Percentiles rank a stretch among this genome's conserved stretches.
Conservation (phyloP, 2,113 vertebrate species). For the Diadophis punctatus region DNA sequence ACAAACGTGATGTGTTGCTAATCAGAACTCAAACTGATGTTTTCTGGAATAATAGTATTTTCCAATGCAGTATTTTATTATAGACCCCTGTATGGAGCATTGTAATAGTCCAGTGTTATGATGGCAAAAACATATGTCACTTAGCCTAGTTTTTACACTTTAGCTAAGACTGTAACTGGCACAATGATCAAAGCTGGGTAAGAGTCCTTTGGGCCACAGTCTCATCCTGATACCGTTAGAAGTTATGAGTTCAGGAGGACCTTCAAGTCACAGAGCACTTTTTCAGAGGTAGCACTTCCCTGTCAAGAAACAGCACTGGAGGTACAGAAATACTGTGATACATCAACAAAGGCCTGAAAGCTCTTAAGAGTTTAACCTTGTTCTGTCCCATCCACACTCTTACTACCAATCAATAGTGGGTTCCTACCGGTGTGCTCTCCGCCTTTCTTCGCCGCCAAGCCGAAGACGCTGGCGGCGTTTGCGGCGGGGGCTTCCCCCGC, state of each 20-base stretch:
- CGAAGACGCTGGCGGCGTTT: too few relatives aligned
- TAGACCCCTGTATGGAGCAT: neutral
- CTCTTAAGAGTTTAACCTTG: neutral
- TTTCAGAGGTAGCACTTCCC: neutral
- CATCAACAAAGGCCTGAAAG: neutral
- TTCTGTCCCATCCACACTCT: neutral
- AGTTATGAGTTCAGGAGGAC: neutral
- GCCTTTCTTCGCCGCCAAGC: too few relatives aligned
- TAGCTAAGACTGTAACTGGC: neutral
- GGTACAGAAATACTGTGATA: neutral
- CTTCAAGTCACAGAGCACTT: neutral
- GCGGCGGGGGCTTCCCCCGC: too few relatives aligned
- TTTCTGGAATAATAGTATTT: too few relatives aligned
- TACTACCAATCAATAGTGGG: too few relatives aligned
- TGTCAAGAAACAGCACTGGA: neutral
- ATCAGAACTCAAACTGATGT: too few relatives aligned
- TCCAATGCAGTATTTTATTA: too few relatives aligned
- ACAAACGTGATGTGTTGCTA: neutral
- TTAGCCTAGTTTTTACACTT: neutral
- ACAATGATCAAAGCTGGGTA: neutral
- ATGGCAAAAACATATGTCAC: neutral
- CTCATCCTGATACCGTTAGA: neutral
- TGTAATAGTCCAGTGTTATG: neutral
- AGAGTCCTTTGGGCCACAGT: neutral
- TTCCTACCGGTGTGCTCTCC: too few relatives aligned